Evolutionary conservation across 2,888 invertebrate genomes (phyloP).

Genomic region (Sarcophaga subvicina): DNA sequence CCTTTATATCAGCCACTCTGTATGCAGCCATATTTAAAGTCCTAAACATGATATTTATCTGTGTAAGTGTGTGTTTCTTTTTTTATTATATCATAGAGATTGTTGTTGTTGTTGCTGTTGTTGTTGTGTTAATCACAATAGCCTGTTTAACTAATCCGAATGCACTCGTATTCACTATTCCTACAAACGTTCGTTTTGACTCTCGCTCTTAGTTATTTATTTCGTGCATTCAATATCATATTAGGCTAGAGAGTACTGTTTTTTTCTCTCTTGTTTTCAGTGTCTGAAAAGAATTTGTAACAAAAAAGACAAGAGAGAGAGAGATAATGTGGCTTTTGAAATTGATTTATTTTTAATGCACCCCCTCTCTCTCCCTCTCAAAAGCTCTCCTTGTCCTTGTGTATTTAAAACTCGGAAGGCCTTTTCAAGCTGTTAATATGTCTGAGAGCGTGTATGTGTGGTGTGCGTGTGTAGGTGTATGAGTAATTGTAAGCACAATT

Average conservation of each 20-base stretch:
- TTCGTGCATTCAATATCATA: neutral
- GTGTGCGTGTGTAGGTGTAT: neutral
- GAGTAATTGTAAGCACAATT: neutral
- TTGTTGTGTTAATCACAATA: too few relatives aligned
- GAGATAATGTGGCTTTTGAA: constrained; percentile 46
- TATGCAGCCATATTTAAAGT: too few relatives aligned
- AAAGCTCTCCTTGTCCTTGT: neutral
- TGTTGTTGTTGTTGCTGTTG: too few relatives aligned
- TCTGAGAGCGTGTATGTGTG: neutral
- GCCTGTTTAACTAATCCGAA: too few relatives aligned
- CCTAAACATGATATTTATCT: too few relatives aligned
- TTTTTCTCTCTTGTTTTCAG: neutral
- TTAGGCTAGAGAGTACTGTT: neutral
- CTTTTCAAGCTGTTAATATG: constrained; percentile 5
- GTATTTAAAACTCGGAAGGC: neutral
- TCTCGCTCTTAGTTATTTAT: neutral
- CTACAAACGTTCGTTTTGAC: too few relatives aligned
- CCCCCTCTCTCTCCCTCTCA: neutral
- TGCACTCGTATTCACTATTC: too few relatives aligned
- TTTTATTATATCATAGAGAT: too few relatives aligned
- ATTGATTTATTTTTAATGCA: neutral
- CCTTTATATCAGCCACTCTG: too few relatives aligned
- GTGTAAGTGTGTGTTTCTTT: too few relatives aligned
- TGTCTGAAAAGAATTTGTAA: too few relatives aligned
- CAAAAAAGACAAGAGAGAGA: neutral